Percentiles rank a stretch among this genome's conserved stretches.
Evolutionary conservation across 2,888 invertebrate species (phyloP).

Genomic region (Sesia apiformis): DNA sequence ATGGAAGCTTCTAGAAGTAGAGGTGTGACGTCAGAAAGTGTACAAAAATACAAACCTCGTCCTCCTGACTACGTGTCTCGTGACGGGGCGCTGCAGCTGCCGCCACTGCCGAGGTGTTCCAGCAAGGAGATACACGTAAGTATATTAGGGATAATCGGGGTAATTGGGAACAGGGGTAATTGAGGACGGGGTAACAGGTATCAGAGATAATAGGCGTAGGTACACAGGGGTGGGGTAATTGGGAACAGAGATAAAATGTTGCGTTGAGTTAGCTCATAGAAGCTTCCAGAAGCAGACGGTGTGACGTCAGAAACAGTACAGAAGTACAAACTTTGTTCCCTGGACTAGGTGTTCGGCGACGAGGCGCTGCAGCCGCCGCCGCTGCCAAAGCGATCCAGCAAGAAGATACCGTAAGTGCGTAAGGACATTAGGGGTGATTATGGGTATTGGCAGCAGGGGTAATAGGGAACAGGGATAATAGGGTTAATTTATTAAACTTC

Average conservation of each 20-base stretch:
- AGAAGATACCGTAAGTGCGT: no score
- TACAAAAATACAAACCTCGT: slow-evolving; percentile 44
- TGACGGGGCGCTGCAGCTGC: slow-evolving; percentile 55
- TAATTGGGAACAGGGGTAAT: no score
- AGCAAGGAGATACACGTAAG: slow-evolving; percentile 8
- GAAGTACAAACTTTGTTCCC: slow-evolving; percentile 41
- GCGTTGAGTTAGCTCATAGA: slow-evolving; percentile 38
- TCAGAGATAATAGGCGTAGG: not conserved
- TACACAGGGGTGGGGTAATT: not conserved
- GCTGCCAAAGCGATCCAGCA: slow-evolving; percentile 32
- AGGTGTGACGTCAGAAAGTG: slow-evolving; percentile 18
- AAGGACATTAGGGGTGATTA: no score
- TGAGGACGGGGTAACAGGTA: not conserved
- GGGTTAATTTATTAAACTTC: no score
- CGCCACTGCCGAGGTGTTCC: slow-evolving; percentile 41
- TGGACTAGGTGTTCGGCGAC: slow-evolving; percentile 53
- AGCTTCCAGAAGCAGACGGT: slow-evolving; percentile 39
- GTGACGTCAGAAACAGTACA: slow-evolving; percentile 24
- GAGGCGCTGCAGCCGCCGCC: slow-evolving; percentile 25
- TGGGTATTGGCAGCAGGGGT: no score
- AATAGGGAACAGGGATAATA: no score
- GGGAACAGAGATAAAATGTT: not conserved
- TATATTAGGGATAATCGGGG: not conserved
- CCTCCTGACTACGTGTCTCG: slow-evolving; percentile 51
- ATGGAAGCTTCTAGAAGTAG: slow-evolving; percentile 49